These are phyloP conservation scores for Dendrocopos noguchii DNA, from an alignment of 2,113 vertebrate species.

Conservation along the genomic window DNA sequence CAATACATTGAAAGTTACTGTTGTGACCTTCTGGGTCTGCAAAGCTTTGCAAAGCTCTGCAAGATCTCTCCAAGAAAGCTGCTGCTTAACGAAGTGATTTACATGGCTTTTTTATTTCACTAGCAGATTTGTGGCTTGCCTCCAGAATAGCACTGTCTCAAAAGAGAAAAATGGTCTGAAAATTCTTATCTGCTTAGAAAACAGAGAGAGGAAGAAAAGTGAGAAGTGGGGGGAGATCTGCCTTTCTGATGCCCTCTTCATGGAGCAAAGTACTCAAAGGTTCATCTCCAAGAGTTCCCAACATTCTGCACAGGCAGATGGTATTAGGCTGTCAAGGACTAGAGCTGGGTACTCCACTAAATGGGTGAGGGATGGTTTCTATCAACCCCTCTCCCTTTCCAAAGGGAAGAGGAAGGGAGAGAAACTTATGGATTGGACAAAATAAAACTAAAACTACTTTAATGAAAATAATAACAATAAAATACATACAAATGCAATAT, in stretches of 20 bases:
- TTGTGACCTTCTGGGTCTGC: background rate
- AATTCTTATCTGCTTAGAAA: background rate
- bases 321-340: background rate
- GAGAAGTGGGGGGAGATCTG: background rate
- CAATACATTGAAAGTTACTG: fast-evolving
- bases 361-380: too few species aligned
- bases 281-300: background rate
- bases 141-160: background rate
- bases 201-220: background rate
- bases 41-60: background rate
- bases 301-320: background rate
- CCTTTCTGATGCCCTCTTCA: background rate
- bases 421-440: too few species aligned
- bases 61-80: background rate
- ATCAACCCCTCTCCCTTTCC: too few species aligned
- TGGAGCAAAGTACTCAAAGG: background rate
- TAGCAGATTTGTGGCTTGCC: background rate
- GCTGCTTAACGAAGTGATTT: background rate
- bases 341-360: too few species aligned
- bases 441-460: too few species aligned
- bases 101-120: background rate
- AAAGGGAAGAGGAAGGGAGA: too few species aligned
- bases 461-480: too few species aligned
- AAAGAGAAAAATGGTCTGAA: background rate
- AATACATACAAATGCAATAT: too few species aligned